Evolutionary conservation across 2,888 invertebrate genomes (phyloP).

Genomic region (Linnaemya vulpina): DNA sequence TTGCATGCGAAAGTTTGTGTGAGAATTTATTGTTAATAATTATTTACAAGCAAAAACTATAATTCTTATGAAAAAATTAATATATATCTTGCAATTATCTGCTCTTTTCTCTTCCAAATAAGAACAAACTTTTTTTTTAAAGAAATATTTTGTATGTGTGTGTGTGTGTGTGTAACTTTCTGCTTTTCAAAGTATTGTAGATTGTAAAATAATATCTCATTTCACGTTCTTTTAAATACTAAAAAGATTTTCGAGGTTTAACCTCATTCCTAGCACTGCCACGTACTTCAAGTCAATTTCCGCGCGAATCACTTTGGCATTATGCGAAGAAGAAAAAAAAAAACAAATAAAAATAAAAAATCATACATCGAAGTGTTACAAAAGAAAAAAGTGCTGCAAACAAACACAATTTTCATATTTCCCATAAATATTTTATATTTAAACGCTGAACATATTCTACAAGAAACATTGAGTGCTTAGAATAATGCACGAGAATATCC

Average conservation of each 20-base stretch:
- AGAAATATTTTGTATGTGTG: neutral
- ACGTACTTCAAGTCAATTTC: slow-evolving; percentile 65
- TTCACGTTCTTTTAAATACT: too few species aligned
- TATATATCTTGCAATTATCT: too few species aligned
- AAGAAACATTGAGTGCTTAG: slow-evolving; percentile 53
- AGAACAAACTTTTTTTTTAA: neutral
- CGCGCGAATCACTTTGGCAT: slow-evolving; percentile 58
- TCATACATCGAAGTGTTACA: slow-evolving; percentile 15
- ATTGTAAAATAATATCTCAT: too few species aligned
- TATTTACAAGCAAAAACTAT: too few species aligned
- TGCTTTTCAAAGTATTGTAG: too few species aligned
- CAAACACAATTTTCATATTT: slow-evolving; percentile 26
- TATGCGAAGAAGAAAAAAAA: slow-evolving; percentile 11
- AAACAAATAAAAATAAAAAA: neutral
- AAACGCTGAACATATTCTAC: slow-evolving; percentile 35
- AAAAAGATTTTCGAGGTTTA: neutral
- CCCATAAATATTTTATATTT: slow-evolving; percentile 49
- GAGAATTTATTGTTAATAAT: too few species aligned
- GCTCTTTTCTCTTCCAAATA: too few species aligned
- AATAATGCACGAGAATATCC: slow-evolving; percentile 28
- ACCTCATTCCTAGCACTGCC: slow-evolving; percentile 21
- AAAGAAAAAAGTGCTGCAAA: slow-evolving; percentile 33
- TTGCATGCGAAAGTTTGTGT: too few species aligned
- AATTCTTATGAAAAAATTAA: too few species aligned
- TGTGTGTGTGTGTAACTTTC: too few species aligned